These are phyloP conservation scores for Promerops cafer DNA, from an alignment of 2,113 vertebrate species.

Conservation along the genomic window DNA sequence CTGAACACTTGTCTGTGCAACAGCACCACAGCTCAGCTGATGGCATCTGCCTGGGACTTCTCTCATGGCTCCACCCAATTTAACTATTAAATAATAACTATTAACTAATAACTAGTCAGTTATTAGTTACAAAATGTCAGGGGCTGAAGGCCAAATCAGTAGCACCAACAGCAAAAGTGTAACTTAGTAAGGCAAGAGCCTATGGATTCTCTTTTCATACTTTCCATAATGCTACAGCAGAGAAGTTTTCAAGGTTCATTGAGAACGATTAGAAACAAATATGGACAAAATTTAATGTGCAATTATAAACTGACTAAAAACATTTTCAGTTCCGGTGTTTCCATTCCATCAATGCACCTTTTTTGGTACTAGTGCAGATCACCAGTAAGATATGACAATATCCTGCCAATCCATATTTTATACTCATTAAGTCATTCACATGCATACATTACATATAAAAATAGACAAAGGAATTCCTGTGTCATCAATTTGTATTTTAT, in stretches of 20 bases:
- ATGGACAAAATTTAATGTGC: fast-evolving
- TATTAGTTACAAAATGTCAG: background rate
- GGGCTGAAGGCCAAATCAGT: background rate
- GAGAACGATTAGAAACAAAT: background rate
- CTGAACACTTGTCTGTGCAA: background rate
- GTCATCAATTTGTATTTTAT: background rate
- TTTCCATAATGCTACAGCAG: background rate
- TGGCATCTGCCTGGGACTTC: background rate
- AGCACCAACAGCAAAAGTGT: background rate
- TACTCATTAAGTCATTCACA: background rate
- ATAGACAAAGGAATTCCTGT: background rate
- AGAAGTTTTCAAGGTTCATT: background rate
- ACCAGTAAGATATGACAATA: background rate
- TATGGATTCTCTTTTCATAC: fast-evolving
- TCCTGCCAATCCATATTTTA: background rate
- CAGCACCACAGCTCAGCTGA: background rate
- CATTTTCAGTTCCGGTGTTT: background rate
- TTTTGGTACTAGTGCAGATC: too few species aligned
- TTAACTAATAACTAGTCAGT: background rate
- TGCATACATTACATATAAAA: background rate
- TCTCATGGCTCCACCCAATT: background rate
- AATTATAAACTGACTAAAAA: background rate
- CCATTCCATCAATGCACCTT: too few species aligned
- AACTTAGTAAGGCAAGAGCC: background rate
- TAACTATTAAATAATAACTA: background rate